Evolutionary conservation across 2,797 vertebrate genomes (phyloP).

Genomic region (Avahi laniger): DNA sequence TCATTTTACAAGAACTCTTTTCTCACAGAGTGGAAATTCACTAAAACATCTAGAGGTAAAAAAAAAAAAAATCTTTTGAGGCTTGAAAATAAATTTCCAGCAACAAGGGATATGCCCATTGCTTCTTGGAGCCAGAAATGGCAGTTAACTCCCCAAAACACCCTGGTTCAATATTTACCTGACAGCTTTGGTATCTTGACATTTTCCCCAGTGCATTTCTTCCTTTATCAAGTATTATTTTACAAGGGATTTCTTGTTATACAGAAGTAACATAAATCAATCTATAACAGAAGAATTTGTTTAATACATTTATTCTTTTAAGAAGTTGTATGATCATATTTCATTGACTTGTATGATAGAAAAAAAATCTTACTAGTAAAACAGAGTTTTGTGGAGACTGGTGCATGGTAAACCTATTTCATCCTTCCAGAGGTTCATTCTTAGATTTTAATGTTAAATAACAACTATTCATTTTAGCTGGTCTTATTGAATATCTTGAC

Average conservation of each 20-base stretch:
- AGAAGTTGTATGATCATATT: constrained; percentile 82
- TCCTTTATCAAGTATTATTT: constrained; percentile 74
- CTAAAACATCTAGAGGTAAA: constrained; percentile 4
- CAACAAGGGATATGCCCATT: constrained; percentile 51
- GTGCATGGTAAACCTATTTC: constrained; percentile 82
- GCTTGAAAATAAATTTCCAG: constrained; percentile 50
- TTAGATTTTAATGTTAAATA: constrained; percentile 86
- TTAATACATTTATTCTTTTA: constrained; percentile 87
- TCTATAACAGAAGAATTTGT: constrained; percentile 76
- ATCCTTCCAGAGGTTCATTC: constrained; percentile 76
- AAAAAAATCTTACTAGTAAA: constrained; percentile 79
- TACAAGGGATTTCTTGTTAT: constrained; percentile 75
- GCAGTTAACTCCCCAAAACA: constrained; percentile 49
- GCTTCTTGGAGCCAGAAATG: constrained; percentile 26
- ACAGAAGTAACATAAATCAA: constrained; percentile 77
- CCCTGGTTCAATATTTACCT: constrained; percentile 74
- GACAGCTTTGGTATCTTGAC: constrained; percentile 66
- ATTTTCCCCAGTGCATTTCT: constrained; percentile 71
- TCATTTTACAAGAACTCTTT: not conserved
- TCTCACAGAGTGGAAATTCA: constrained; percentile 52
- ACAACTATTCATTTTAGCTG: constrained; percentile 85
- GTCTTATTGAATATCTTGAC: constrained; percentile 80
- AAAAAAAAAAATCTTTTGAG: constrained; percentile 13
- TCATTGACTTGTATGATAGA: constrained; percentile 83
- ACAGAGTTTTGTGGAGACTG: constrained; percentile 78